phyloP scores from a whole-genome alignment of 1,140 invertebrate genomes.

The Drosophila mauritiana region DNA sequence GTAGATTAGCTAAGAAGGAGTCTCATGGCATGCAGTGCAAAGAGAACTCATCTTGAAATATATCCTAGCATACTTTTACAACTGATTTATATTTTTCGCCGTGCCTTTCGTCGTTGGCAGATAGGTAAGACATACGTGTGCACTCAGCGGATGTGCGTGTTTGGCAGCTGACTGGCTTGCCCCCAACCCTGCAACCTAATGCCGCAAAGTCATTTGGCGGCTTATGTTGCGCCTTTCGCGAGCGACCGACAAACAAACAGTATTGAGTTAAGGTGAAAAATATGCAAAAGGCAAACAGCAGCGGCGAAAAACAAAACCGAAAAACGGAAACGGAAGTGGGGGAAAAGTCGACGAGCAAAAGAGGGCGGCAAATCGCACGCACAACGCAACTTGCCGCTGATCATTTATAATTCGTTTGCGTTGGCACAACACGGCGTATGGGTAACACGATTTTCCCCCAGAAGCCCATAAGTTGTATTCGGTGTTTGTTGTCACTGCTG shows the following conservation, averaged over 20 bases:
- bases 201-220: slow-evolving; percentile 78
- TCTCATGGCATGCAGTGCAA: too few species aligned
- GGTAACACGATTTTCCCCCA: slow-evolving; percentile 66
- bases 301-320: slow-evolving; percentile 37
- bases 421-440: slow-evolving; percentile 69
- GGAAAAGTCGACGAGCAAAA: background rate
- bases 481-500: slow-evolving; percentile 42
- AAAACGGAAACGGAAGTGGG: slow-evolving; percentile 26
- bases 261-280: slow-evolving; percentile 64
- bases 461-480: slow-evolving; percentile 39
- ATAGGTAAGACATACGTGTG: slow-evolving; percentile 56
- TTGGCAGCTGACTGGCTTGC: slow-evolving; percentile 37
- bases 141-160: slow-evolving; percentile 69
- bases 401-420: slow-evolving; percentile 71
- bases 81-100: background rate
- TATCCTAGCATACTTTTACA: too few species aligned
- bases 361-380: slow-evolving; percentile 24
- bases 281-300: slow-evolving; percentile 59
- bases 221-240: slow-evolving; percentile 55
- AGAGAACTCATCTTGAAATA: too few species aligned
- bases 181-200: slow-evolving; percentile 41
- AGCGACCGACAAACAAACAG: slow-evolving; percentile 28
- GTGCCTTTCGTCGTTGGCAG: slow-evolving; percentile 1
- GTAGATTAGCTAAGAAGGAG: too few species aligned
- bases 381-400: slow-evolving; percentile 32